These are phyloP conservation scores for Drosophila auraria DNA, from an alignment of 1,140 invertebrate genomes.

Conservation along the genomic window DNA sequence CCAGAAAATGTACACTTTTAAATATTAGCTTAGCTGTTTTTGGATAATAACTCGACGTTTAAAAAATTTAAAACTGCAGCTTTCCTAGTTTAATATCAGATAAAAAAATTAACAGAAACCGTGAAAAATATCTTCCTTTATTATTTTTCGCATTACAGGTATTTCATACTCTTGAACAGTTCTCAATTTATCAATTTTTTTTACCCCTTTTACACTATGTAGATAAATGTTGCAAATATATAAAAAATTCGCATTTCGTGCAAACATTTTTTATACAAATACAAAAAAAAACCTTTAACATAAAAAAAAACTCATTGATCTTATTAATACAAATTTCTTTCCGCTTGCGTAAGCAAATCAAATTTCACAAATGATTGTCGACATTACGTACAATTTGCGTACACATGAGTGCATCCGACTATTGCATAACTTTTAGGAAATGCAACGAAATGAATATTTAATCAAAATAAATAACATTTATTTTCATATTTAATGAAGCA, in stretches of 20 bases:
- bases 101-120: background rate
- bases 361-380: slow-evolving; percentile 28
- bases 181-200: too few relatives aligned
- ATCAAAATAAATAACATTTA: slow-evolving; percentile 72
- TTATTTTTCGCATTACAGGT: too few relatives aligned
- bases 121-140: too few relatives aligned
- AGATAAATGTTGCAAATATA: too few relatives aligned
- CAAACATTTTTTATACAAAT: background rate
- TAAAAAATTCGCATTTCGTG: too few relatives aligned
- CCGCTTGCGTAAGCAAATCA: slow-evolving; percentile 34
- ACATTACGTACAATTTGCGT: slow-evolving; percentile 20
- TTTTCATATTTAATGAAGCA: slow-evolving; percentile 81
- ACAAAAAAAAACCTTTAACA: background rate
- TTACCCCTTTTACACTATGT: too few relatives aligned
- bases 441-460: slow-evolving; percentile 70
- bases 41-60: too few relatives aligned
- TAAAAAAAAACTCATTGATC: slow-evolving; percentile 14
- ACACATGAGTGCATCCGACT: slow-evolving; percentile 28
- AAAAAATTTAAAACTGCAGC: too few relatives aligned
- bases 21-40: too few relatives aligned
- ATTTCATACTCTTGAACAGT: too few relatives aligned
- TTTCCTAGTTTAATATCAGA: background rate
- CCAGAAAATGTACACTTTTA: too few relatives aligned
- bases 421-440: slow-evolving; percentile 40
- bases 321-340: slow-evolving; percentile 20